Conservation (phyloP, 2,797 vertebrate species). For the Sebastes diploproa region DNA sequence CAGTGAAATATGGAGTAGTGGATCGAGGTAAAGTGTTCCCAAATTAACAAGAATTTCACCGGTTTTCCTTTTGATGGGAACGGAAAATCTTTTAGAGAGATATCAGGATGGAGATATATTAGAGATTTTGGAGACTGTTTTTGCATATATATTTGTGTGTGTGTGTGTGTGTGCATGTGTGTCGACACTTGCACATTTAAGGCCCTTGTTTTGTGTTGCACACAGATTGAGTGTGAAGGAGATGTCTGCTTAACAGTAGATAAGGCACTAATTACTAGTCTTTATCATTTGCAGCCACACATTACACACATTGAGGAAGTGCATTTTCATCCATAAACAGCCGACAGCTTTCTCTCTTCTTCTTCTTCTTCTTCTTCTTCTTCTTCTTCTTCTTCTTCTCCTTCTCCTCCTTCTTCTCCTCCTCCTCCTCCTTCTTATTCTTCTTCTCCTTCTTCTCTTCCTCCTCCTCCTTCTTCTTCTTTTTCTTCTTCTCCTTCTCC, state of each 20-base stretch:
- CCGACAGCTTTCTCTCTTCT: conserved; percentile 40
- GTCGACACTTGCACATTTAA: conserved; percentile 5
- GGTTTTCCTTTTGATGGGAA: neutral
- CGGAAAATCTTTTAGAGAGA: neutral
- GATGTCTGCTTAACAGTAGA: conserved; percentile 51
- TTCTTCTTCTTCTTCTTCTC: rapidly evolving
- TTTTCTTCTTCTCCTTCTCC: rapidly evolving
- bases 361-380: rapidly evolving
- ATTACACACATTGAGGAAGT: conserved; percentile 41
- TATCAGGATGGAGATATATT: neutral
- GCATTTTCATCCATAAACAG: conserved; percentile 47
- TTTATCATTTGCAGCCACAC: conserved; percentile 57
- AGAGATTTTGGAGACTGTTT: neutral
- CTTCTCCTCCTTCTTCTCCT: rapidly evolving
- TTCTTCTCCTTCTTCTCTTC: rapidly evolving
- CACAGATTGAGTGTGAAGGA: conserved; percentile 45
- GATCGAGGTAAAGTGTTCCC: neutral
- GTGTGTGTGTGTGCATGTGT: neutral
- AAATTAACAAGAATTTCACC: neutral
- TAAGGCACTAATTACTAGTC: conserved; percentile 62
- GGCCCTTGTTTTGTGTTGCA: conserved; percentile 22
- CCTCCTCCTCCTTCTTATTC: rapidly evolving
- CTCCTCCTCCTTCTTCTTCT: rapidly evolving
- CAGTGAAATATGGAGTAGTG: neutral
- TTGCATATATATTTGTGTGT: neutral